A percentile compares a stretch with the other conserved stretches of the same genome.
Evolutionary conservation across 2,888 invertebrate species (phyloP).

Genomic region (Lasiommata megera): DNA sequence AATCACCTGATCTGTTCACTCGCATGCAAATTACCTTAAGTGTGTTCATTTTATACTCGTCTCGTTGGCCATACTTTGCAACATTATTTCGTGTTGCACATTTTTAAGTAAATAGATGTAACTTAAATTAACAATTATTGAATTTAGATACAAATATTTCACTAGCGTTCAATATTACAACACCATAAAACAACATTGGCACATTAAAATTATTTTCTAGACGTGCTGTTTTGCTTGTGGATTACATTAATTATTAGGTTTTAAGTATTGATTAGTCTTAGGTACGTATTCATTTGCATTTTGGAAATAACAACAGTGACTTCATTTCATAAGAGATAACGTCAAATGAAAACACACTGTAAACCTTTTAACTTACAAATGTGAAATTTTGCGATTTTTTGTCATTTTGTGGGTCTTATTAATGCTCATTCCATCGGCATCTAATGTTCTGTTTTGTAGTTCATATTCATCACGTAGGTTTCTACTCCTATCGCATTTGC

Average conservation of each 20-base stretch:
- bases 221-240: slow-evolving; percentile 22
- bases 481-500: no score
- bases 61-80: neutral
- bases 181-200: slow-evolving; percentile 13
- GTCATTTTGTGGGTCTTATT: no score
- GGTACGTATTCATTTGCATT: slow-evolving; percentile 27
- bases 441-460: no score
- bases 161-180: slow-evolving; percentile 8
- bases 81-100: neutral
- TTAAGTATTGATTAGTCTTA: slow-evolving; percentile 24
- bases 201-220: slow-evolving; percentile 17
- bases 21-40: neutral
- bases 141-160: slow-evolving; percentile 2
- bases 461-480: no score
- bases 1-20: neutral
- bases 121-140: neutral
- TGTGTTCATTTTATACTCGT: neutral
- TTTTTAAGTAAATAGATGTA: neutral
- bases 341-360: neutral
- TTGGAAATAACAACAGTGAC: slow-evolving; percentile 31
- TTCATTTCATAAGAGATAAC: slow-evolving; percentile 20
- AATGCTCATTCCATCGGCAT: no score
- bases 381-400: no score
- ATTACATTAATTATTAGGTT: slow-evolving; percentile 20
- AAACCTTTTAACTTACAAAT: neutral